Conservation (phyloP, 2,797 vertebrate species). For the Trichosurus vulpecula region DNA sequence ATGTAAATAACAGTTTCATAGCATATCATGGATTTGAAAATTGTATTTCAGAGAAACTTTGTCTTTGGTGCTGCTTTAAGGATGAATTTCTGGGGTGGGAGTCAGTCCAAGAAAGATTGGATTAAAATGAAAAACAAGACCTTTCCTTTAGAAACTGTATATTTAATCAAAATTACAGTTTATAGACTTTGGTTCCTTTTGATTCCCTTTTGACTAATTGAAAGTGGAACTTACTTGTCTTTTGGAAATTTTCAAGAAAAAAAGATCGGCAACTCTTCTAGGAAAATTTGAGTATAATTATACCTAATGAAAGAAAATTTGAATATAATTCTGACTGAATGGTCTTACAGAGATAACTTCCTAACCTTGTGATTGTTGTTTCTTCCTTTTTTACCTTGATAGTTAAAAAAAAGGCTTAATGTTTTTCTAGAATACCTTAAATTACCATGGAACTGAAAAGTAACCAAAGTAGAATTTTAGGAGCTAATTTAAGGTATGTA, state of each 20-base stretch:
- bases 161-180: neutral
- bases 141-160: neutral
- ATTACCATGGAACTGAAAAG: conserved; percentile 7
- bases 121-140: neutral
- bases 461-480: conserved; percentile 57
- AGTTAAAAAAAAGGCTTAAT: conserved; percentile 40
- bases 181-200: neutral
- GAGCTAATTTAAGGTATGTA: conserved; percentile 54
- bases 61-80: neutral
- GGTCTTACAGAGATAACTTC: neutral
- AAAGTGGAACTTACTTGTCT: neutral
- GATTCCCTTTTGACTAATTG: neutral
- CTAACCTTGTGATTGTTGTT: neutral
- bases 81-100: neutral
- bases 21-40: neutral
- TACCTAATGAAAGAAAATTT: neutral
- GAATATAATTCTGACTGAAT: neutral
- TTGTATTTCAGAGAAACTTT: neutral
- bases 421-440: conserved; percentile 54
- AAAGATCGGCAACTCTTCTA: neutral
- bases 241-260: neutral
- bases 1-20: neutral
- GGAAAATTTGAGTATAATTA: neutral
- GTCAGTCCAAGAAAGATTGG: neutral
- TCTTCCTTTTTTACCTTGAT: conserved; percentile 24